Evolutionary conservation across 2,888 invertebrate genomes (phyloP).

Genomic region (Metacarcinus magister): DNA sequence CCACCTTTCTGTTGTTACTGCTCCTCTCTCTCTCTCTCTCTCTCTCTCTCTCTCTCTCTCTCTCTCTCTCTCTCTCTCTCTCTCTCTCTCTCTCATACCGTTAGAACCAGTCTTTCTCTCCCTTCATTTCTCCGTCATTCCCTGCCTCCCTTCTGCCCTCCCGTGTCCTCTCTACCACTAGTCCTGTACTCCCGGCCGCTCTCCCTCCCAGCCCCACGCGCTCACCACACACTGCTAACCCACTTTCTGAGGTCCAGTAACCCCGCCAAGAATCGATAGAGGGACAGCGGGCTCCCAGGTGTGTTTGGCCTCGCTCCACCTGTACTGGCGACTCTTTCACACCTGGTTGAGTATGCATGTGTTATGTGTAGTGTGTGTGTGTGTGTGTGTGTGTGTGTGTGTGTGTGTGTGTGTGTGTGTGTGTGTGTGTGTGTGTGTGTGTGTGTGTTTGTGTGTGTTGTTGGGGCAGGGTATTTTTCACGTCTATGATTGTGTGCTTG

Average conservation of each 20-base stretch:
- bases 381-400: background rate
- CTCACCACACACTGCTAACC: constrained; percentile 21
- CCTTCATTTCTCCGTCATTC: background rate
- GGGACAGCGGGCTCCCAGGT: background rate
- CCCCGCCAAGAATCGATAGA: background rate
- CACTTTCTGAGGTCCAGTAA: constrained; percentile 26
- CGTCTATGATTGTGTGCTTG: background rate
- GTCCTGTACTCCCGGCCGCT: background rate
- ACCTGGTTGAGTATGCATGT: background rate
- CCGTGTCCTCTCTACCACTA: background rate
- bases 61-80: background rate
- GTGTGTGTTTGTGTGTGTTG: no score
- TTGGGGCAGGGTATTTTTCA: background rate
- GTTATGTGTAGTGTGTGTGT: background rate
- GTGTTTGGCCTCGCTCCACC: constrained; percentile 6
- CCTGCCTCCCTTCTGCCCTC: background rate
- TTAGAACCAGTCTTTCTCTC: background rate
- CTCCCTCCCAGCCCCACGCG: background rate
- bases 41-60: background rate
- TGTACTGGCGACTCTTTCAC: background rate
- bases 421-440: background rate
- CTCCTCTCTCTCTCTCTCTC: background rate
- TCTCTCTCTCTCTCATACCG: background rate
- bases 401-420: background rate
- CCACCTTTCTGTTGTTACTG: background rate